phyloP scores from a whole-genome alignment of 1,140 invertebrate genomes.

The Drosophila saltans region DNA sequence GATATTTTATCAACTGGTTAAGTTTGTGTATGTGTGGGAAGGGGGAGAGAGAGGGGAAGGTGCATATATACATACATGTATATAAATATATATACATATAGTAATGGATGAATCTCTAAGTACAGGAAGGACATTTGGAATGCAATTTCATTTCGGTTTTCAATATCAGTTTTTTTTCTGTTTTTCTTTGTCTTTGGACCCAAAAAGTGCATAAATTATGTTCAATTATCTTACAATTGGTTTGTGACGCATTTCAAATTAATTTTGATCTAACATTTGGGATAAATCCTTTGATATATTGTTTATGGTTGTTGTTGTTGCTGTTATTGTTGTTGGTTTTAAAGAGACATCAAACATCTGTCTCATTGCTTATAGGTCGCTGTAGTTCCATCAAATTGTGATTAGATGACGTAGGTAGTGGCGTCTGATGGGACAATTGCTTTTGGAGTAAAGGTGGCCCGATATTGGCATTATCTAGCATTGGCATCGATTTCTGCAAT shows the following conservation, averaged over 20 bases:
- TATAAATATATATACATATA: no score
- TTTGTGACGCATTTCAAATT: constrained; percentile 1
- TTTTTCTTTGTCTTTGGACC: constrained; percentile 39
- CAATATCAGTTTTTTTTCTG: constrained; percentile 36
- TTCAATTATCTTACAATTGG: constrained; percentile 17
- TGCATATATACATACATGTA: no score
- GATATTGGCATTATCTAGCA: constrained; percentile 25
- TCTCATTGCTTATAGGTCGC: constrained; percentile 63
- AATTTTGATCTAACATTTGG: neutral
- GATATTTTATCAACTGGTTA: constrained; percentile 3
- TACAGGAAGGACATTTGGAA: constrained; percentile 31
- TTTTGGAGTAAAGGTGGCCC: constrained; percentile 54
- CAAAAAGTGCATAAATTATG: constrained; percentile 36
- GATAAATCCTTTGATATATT: neutral
- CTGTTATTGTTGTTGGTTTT: constrained; percentile 4
- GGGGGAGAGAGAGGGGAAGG: neutral
- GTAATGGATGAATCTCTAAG: neutral
- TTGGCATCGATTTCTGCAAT: constrained; percentile 48
- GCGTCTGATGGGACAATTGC: constrained; percentile 64
- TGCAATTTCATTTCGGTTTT: constrained; percentile 39
- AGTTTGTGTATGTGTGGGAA: neutral
- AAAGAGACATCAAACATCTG: constrained; percentile 57
- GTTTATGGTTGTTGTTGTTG: neutral
- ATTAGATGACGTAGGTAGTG: constrained; percentile 44
- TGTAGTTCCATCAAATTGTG: constrained; percentile 38